Evolutionary conservation across 2,797 vertebrate genomes (phyloP), one percentile per base, ranked within the genome.

Genomic region (Crossoptilon crossoptilon): DNA sequence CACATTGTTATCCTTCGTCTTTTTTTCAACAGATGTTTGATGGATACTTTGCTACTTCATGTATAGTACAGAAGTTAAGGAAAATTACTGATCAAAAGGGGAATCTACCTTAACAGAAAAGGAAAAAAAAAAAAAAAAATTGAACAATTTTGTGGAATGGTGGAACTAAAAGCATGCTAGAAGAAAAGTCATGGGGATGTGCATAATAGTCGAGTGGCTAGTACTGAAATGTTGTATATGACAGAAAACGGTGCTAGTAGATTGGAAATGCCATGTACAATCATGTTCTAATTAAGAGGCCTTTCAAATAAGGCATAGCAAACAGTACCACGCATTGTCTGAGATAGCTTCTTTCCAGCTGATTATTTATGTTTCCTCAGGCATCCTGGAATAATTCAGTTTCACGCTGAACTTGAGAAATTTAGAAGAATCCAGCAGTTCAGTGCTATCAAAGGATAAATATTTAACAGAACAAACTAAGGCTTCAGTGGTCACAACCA

Each of bases 101-200:
- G 41, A 48, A 72, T 63, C 63, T 75, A 7, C 18, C 14, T 48
- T 33, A 56, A 35, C 0, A 0, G 51, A 56, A 60, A 1, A 1
- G 23, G 10, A 37, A 37, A 37, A 37, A 53, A 37, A 53, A 58
- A 58, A 17, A 8, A 51, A 73, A 46, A 67, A 27, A 53, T 17
- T 29, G 6, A 49, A 11, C 17, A 19, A 14, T 27, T 22, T 14
- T 39, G 49, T 39, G 77, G 24, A 77, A 27, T 31, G 64, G 31
- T 11, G 29, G 27, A 69, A 77, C 13, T 27, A 14, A 67, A 87
- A 29, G 14, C 19, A 27, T 53, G 31, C 9, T 62, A 82, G 27
- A 12, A 67, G 22, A 29, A 27, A 86, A 46, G 22, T 46, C 37
- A 55, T 27, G 46, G 41, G 44, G 43, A 24, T 2, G 0, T n/a